Evolutionary conservation across 2,888 invertebrate genomes (phyloP), one percentile per base, ranked within the genome.

Genomic region (Agrochola lota): DNA sequence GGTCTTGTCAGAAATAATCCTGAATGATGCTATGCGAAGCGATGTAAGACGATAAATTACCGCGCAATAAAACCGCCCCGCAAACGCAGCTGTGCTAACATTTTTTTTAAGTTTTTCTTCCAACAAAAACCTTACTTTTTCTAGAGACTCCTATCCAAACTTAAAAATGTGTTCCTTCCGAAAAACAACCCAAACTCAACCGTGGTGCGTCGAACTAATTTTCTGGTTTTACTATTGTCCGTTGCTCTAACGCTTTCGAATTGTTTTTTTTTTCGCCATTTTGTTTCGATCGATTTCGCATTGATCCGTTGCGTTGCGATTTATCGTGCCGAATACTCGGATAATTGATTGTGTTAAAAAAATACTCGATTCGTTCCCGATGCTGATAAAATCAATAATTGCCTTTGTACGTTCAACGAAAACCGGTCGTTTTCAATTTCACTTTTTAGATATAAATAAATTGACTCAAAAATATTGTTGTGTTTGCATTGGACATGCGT

Each of bases 71-170:
- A 90, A 92, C 88, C 86, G 60, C 89, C 88, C 87, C 84, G 82
- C 89, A 78, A 87, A 87, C 72, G 71, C 70, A 95, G 95, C 95
- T 95, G 95, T 92, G 88, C 91, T 87, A 93, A 92, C 91, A 77
- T 68, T 88, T 90, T 69, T 59, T 91, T 91, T 92, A 9, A 81
- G 71, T 83, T 81, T 90, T 88, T 89, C 90, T 90, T 88, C 46
- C 90, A 90, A 89, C 79, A 91, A 92, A 93, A 93, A 91, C 91
- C 86, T 87, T 91, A 84, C 74, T 92, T 92, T 93, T 90, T 30
- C 91, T 85, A 49, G 84, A 92, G 91, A 91, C 87, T 92, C 93
- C 91, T 91, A 89, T 90, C n/a, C 64, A 71, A 74, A 15, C 72
- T 55, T 73, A 30, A 23, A 52, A 68, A 70, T 43, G 57, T 20